Conservation (phyloP, 2,888 invertebrate genomes). For the Blera fallax region DNA sequence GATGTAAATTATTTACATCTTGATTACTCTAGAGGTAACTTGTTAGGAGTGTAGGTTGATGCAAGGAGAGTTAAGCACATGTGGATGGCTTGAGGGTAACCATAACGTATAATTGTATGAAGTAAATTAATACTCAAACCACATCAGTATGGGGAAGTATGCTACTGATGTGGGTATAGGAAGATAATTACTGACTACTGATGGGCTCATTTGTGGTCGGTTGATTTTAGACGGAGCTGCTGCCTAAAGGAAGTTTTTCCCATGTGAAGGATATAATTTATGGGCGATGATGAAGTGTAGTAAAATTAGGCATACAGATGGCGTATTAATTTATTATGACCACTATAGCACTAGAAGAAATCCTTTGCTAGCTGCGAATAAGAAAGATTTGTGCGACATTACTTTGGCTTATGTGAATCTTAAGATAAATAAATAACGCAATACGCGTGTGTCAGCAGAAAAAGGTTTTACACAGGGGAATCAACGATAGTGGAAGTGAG, state of each 20-base stretch:
- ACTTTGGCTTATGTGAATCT: constrained; percentile 5
- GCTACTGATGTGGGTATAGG: not conserved
- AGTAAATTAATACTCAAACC: constrained; percentile 46
- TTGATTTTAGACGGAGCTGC: not conserved
- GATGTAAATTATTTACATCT: constrained; percentile 45
- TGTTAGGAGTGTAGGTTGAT: not conserved
- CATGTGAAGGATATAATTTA: constrained; percentile 8
- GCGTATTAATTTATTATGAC: constrained; percentile 32
- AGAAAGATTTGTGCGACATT: not conserved
- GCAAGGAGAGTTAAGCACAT: not conserved
- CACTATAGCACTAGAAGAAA: not conserved
- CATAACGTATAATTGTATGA: constrained; percentile 31
- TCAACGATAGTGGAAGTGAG: not conserved
- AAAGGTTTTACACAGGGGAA: not conserved
- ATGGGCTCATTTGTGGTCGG: constrained; percentile 8
- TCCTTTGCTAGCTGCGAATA: not conserved
- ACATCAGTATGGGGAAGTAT: not conserved
- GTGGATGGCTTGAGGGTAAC: constrained; percentile 32
- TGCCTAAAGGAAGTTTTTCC: not conserved
- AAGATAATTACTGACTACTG: constrained; percentile 19
- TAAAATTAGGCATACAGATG: constrained; percentile 34
- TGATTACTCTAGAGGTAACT: constrained; percentile 10
- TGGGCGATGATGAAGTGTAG: not conserved
- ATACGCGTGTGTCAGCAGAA: not conserved
- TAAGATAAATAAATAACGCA: constrained; percentile 16